Evolutionary conservation across 2,113 vertebrate genomes (phyloP).

Genomic region (Prionailurus bengalensis): DNA sequence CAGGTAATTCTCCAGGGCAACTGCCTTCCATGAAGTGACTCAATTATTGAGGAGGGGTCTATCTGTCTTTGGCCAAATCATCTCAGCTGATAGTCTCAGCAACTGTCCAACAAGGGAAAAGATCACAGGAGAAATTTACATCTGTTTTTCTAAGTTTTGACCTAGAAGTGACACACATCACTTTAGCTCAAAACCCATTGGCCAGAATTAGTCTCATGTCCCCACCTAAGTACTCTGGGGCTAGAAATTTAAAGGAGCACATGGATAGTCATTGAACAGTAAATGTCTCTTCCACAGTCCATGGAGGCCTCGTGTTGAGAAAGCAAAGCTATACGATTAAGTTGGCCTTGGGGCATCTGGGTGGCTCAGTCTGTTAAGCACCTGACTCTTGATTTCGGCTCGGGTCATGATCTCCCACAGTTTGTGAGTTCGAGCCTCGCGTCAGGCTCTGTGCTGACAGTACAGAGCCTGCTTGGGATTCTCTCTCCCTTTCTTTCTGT

Average conservation of each 20-base stretch:
- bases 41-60: not conserved
- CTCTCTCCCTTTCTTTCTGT: no score
- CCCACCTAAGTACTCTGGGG: not conserved
- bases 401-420: no score
- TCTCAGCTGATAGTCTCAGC: not conserved
- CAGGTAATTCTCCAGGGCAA: not conserved
- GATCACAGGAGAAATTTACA: not conserved
- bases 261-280: not conserved
- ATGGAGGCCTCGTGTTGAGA: not conserved
- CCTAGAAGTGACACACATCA: not conserved
- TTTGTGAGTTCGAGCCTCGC: no score
- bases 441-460: no score
- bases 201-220: not conserved
- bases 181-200: not conserved
- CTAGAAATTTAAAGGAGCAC: not conserved
- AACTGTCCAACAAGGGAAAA: not conserved
- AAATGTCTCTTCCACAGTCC: not conserved
- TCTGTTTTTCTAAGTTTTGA: not conserved
- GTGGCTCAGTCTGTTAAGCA: no score
- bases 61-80: not conserved
- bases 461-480: no score
- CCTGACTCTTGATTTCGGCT: no score
- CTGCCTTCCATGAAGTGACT: not conserved
- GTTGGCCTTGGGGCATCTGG: not conserved
- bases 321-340: not conserved